Conservation (phyloP, 2,797 vertebrate species). For the Chelidonichthys spinosus region DNA sequence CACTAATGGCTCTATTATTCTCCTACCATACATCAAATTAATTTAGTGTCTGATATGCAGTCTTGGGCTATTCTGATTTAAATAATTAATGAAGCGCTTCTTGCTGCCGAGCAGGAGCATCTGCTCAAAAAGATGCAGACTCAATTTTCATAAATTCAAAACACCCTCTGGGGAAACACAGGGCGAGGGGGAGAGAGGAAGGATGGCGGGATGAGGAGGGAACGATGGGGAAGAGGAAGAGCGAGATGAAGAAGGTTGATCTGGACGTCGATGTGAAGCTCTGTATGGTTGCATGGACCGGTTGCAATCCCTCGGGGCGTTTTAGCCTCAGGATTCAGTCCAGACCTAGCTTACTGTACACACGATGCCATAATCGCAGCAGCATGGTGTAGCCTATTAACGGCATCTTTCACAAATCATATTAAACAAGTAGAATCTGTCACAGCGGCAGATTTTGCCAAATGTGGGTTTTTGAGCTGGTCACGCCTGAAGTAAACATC, state of each 20-base stretch:
- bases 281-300: constrained; percentile 14
- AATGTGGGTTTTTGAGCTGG: neutral
- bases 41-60: constrained; percentile 70
- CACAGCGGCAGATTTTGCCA: neutral
- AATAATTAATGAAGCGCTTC: constrained; percentile 80
- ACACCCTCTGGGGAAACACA: constrained; percentile 62
- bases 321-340: neutral
- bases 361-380: neutral
- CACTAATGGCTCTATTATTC: constrained; percentile 67
- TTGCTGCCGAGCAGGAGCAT: constrained; percentile 78
- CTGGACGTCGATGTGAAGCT: constrained; percentile 39
- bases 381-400: neutral
- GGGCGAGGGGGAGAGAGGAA: constrained; percentile 32
- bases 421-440: neutral
- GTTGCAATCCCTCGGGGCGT: neutral
- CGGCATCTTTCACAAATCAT: neutral
- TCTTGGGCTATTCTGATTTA: constrained; percentile 73
- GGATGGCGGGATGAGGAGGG: constrained; percentile 25
- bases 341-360: neutral
- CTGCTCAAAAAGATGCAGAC: constrained; percentile 75
- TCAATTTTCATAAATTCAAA: constrained; percentile 78
- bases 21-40: constrained; percentile 70
- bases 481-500: neutral
- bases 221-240: constrained; percentile 14
- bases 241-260: constrained; percentile 52